These are phyloP conservation scores for Cantharis lateralis DNA, from an alignment of 2,888 invertebrate genomes.

Conservation along the genomic window DNA sequence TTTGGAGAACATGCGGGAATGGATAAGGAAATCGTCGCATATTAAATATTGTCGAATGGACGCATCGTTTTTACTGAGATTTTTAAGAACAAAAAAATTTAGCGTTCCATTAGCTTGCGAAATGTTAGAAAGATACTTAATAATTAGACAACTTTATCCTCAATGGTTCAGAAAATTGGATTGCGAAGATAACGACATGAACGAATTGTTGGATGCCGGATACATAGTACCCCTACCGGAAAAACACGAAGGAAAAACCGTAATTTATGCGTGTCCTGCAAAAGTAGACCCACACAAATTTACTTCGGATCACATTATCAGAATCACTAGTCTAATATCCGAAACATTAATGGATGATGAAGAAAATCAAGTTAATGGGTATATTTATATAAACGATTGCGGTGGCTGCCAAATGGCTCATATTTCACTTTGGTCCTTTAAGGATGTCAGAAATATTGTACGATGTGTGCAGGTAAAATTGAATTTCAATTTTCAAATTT, in stretches of 20 bases:
- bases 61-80: conserved; percentile 78
- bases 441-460: conserved; percentile 76
- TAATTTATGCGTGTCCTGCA: conserved; percentile 81
- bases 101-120: conserved; percentile 84
- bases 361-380: conserved; percentile 80
- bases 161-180: conserved; percentile 85
- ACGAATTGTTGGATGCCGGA: conserved; percentile 80
- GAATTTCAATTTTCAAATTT: not conserved
- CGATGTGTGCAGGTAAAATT: conserved; percentile 72
- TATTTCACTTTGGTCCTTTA: conserved; percentile 79
- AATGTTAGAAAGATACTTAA: conserved; percentile 85
- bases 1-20: conserved; percentile 77
- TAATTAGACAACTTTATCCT: conserved; percentile 82
- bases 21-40: conserved; percentile 80
- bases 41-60: conserved; percentile 85
- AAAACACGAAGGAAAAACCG: conserved; percentile 77
- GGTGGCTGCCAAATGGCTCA: conserved; percentile 84
- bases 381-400: conserved; percentile 82
- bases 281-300: conserved; percentile 56
- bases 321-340: conserved; percentile 83
- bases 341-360: conserved; percentile 87
- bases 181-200: conserved; percentile 76
- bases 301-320: conserved; percentile 83
- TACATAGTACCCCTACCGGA: conserved; percentile 76
- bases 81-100: conserved; percentile 86